Evolutionary conservation across 92 coral and sea anemone species (phyloP), one percentile per base, ranked within the genome.

Genomic region (Epizoanthus rinbou): DNA sequence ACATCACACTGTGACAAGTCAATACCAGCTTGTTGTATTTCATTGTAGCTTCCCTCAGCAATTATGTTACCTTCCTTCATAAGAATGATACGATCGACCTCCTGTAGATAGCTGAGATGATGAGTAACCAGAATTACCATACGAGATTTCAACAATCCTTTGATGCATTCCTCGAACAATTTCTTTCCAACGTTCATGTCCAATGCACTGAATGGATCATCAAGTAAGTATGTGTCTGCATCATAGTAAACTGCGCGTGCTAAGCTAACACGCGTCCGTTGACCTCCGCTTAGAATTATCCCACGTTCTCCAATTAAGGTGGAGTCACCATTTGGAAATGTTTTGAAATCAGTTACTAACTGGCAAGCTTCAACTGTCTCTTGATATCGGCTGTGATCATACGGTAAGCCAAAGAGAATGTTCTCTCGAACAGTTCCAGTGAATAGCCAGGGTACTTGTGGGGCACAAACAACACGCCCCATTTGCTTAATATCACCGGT

Each of bases 351-450:
- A 33, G 86, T 69, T 54, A 72, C 70, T 41, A 90, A 57, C 69
- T 90, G 91, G 76, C 93, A 90, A 0, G 92, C 89, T 21, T 58
- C 70, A 8, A 85, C 64, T 17, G 82, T 81, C 10, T 88, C 84
- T 57, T 81, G 84, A 68, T 89, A 89, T 11, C 84, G 74, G 8
- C 67, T 74, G 16, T 82, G 87, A 56, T 89, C 85, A 66, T 85
- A 82, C 22, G 87, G 58, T 69, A 62, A 75, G 58, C 92, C 92
- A 24, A 89, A 89, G 17, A 89, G 76, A 19, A 89, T 89, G 60
- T 89, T 89, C 62, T 88, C 87, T n/a, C 92, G 86, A 75, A 89
- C 80, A 16, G 89, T 89, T 10, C 92, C 92, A 5, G 92, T 80
- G 76, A 89, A 89, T 67, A 89, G 85, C 92, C 92, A 89, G 33